phyloP scores from a whole-genome alignment of 2,888 invertebrate species.

The Pristionchus fissidentatus region DNA sequence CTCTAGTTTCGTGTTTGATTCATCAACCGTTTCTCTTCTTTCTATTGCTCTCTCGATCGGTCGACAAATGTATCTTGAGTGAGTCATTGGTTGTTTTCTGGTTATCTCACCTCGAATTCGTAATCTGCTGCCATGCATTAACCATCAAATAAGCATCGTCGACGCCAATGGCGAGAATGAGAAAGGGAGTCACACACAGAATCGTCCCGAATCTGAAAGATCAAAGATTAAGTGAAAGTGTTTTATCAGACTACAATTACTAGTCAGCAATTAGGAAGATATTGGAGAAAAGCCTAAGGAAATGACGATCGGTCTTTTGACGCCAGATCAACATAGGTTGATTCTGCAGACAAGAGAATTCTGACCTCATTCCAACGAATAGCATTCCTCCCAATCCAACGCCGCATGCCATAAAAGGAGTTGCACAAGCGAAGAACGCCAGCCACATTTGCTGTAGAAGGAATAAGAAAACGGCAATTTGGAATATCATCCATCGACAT shows the following conservation, averaged over 20 bases:
- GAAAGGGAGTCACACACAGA: conserved; percentile 72
- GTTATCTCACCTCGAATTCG: conserved; percentile 52
- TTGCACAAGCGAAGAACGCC: conserved; percentile 70
- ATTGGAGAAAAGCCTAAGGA: background rate
- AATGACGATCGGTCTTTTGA: no score
- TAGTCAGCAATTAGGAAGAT: background rate
- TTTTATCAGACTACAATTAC: background rate
- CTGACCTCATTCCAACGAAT: conserved; percentile 65
- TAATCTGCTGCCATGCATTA: conserved; percentile 72
- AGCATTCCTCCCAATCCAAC: conserved; percentile 66
- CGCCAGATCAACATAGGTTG: background rate
- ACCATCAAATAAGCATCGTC: conserved; percentile 74
- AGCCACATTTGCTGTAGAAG: conserved; percentile 69
- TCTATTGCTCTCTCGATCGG: no score
- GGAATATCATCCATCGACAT: background rate
- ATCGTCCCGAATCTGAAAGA: conserved; percentile 71
- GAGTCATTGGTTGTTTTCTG: no score
- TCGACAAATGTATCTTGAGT: no score
- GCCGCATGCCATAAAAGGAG: conserved; percentile 74
- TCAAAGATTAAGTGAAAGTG: conserved; percentile 13
- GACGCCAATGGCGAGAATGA: conserved; percentile 72
- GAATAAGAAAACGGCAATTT: no score
- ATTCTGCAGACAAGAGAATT: no score
- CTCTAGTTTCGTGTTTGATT: no score
- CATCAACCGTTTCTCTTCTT: no score